Percentiles rank a stretch among this genome's conserved stretches.
phyloP scores from a whole-genome alignment of 2,888 invertebrate genomes.

The Gastracanthus pulcherrimus region DNA sequence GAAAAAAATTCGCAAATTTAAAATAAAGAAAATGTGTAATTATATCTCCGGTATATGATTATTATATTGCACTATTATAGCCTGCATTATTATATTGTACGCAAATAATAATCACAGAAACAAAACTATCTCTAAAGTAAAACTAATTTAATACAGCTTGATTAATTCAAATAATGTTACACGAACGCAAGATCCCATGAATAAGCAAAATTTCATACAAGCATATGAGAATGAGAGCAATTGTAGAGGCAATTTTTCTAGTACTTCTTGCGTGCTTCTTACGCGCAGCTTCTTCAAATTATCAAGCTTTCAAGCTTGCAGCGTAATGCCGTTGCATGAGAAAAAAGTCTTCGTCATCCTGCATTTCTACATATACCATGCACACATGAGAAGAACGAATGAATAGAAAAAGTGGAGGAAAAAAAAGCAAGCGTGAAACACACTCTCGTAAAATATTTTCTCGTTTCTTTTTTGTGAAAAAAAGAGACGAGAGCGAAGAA shows the following conservation, averaged over 20 bases:
- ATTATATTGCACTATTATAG: too few relatives aligned
- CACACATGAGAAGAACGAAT: neutral
- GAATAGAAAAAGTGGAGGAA: neutral
- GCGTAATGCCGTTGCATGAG: neutral
- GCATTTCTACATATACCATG: neutral
- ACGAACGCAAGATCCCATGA: too few relatives aligned
- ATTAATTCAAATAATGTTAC: too few relatives aligned
- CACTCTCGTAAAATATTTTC: slow-evolving; percentile 14
- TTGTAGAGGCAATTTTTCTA: neutral
- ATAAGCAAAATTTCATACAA: neutral
- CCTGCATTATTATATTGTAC: too few relatives aligned
- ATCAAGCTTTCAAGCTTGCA: slow-evolving; percentile 21
- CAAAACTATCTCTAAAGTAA: too few relatives aligned
- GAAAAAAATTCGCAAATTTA: too few relatives aligned
- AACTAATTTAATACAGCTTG: too few relatives aligned
- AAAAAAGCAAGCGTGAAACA: neutral
- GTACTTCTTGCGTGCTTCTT: neutral
- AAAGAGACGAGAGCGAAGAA: neutral
- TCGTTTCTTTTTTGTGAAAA: neutral
- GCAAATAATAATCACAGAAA: too few relatives aligned
- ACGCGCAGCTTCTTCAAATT: neutral
- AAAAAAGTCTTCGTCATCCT: neutral
- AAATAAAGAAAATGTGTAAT: too few relatives aligned
- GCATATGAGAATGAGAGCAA: neutral
- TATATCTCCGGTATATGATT: too few relatives aligned